These are phyloP conservation scores for Picathartes gymnocephalus DNA, from an alignment of 2,113 vertebrate species.

Conservation along the genomic window DNA sequence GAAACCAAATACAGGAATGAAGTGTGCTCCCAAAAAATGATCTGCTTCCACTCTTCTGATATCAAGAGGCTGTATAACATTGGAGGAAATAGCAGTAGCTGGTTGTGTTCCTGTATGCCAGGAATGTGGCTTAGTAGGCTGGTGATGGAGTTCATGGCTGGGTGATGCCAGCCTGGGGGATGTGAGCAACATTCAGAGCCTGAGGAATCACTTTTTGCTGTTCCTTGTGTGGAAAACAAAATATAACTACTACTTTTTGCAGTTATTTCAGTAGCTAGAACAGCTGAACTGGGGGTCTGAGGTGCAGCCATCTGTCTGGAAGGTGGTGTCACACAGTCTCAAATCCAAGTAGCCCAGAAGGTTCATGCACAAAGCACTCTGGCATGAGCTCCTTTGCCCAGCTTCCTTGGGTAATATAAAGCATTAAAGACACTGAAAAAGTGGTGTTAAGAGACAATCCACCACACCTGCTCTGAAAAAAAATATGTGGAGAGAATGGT, in stretches of 20 bases:
- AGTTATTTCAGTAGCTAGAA: not conserved
- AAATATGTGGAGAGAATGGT: not conserved
- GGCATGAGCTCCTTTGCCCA: not conserved
- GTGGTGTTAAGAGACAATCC: not conserved
- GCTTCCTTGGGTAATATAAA: not conserved
- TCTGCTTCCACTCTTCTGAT: not conserved
- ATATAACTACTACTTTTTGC: not conserved
- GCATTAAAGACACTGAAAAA: not conserved
- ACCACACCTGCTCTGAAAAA: not conserved
- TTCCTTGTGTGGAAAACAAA: not conserved
- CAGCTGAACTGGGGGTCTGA: not conserved
- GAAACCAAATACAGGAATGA: not conserved
- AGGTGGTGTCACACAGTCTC: not conserved
- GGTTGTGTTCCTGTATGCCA: not conserved
- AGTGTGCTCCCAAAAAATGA: not conserved
- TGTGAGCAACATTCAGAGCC: not conserved
- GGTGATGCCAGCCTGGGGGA: not conserved
- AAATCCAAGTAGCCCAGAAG: not conserved
- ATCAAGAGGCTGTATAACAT: not conserved
- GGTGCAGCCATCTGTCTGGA: not conserved
- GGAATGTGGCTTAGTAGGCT: accelerated
- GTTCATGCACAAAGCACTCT: not conserved
- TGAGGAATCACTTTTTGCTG: not conserved
- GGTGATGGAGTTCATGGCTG: not conserved
- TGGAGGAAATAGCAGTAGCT: not conserved